Evolutionary conservation across 2,113 vertebrate species (phyloP), one percentile per base, ranked within the genome.

Genomic region (Istiophorus platypterus): DNA sequence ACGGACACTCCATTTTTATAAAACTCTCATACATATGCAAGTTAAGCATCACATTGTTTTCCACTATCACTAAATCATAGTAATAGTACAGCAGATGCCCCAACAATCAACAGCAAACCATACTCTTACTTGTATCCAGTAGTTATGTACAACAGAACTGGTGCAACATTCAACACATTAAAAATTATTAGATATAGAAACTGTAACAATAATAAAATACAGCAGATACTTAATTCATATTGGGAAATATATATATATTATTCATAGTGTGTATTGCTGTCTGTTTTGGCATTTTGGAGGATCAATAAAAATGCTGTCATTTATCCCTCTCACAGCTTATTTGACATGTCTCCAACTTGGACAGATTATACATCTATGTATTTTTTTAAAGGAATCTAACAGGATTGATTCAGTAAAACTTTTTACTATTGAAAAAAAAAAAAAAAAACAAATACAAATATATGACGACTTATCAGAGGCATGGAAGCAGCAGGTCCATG

Each of bases 201-300:
- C 78, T 87, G 80, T 88, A 85, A 92, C 86, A 90, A 91, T 85
- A 90, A 91, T 92, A 91, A 90, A 92, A 91, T 94, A 93, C 93
- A 94, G 93, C 92, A 94, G 93, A 88, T 90, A 91, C 72, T 88
- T 85, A 84, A 82, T 83, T 93, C 70, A 86, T 92, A 91, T 49
- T 76, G 88, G 86, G 88, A 89, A 89, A 87, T 85, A 93, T 89
- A 87, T 85, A 93, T 89, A 93, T 91, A 89, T 89, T 92, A 90
- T 87, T 91, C 61, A 88, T 90, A 90, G 59, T 85, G 83, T 87
- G 80, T 91, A 82, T 83, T 92, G 82, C 84, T 82, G 78, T 89
- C 76, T 76, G 74, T 92, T 93, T 91, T 92, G 92, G 93, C 92
- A 85, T 93, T 85, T 65, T 76, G 78, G 72, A 85, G 81, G 63